phyloP scores from a whole-genome alignment of 2,888 invertebrate species.

The Dioctria rufipes region DNA sequence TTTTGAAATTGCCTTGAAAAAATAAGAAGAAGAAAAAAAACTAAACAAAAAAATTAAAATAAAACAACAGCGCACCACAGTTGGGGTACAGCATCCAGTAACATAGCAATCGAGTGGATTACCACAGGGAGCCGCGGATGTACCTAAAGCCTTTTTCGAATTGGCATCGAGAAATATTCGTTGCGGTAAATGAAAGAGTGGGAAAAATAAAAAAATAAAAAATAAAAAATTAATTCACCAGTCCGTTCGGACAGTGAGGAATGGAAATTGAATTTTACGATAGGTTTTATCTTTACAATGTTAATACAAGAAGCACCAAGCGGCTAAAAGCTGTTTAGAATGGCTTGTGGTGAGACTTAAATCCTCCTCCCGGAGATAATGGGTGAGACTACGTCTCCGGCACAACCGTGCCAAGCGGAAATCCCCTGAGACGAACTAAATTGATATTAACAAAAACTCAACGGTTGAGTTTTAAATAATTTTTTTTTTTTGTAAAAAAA shows the following conservation, averaged over 20 bases:
- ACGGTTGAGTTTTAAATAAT: not conserved
- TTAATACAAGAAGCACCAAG: constrained; percentile 43
- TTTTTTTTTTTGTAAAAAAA: not conserved
- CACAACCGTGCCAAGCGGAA: not conserved
- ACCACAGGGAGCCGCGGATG: constrained; percentile 41
- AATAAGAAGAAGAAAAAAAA: too few species aligned
- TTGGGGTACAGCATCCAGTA: not conserved
- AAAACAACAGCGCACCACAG: not conserved
- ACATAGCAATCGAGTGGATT: constrained; percentile 14
- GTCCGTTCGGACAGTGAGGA: constrained; percentile 38
- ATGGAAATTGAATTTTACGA: constrained; percentile 53
- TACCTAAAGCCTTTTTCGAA: constrained; percentile 22
- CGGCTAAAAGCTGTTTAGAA: constrained; percentile 33
- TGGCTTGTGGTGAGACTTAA: constrained; percentile 20
- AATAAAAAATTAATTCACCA: constrained; percentile 44
- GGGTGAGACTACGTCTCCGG: not conserved
- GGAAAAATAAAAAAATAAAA: constrained; percentile 25
- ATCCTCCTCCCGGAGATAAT: constrained; percentile 6
- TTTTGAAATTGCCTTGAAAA: constrained; percentile 33
- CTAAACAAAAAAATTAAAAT: too few species aligned
- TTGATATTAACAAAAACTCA: constrained; percentile 4
- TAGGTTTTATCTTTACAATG: constrained; percentile 48
- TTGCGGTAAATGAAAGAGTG: constrained; percentile 34
- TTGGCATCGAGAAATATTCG: constrained; percentile 34
- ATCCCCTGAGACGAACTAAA: constrained; percentile 20